Base-by-base conservation (phyloP, 1,140 invertebrate genomes). In the Bombus ignitus region DNA sequence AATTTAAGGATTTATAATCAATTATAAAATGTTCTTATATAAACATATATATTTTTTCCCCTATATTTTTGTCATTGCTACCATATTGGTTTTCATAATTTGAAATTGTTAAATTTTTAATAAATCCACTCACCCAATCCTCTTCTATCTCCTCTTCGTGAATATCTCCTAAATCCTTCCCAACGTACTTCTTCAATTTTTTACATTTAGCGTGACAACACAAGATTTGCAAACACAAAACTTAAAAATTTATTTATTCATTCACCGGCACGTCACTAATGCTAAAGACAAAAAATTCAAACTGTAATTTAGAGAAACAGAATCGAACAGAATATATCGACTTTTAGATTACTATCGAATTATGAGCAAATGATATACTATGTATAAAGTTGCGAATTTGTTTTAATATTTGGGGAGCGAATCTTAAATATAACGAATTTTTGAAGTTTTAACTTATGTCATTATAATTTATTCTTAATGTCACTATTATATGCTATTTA, bases 241-340 rank as follows among this genome's bases (percentile, higher is more conserved):
- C 32, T 74, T 42, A 71, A 71, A 28, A 53, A 32, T 22, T 35
- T 28, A 6, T 75, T 35, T 12, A 1, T 25, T 57, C 47, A 1
- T 35, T 47, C 2, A 75, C 32, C 2, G 3, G n/a, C 22, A 35
- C 0, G 2, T 75, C 44, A 25, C 4, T 35, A 37, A 28, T 3
- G n/a, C 18, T 53, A n/a, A 37, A 12, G 5, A 28, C 22, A 39
- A 12, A 76, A 74, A 76, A 59, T 76, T 76, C 35, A 76, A 76
- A 76, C 25, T 8, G 0, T 32, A 22, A 57, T 35, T n/a, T 39
- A 13, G 13, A 57, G 22, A 75, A 57, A 28, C 32, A 10, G 9
- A 75, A 28, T 75, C 47, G 73, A 32, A 32, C 32, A 32, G 32
- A 32, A 75, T 75, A 76, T 76, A 76, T 76, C 35, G 12, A 76